Percentiles rank a stretch among this genome's conserved stretches.
Conservation (phyloP, 1,140 invertebrate species). For the Rhopalosiphum padi region DNA sequence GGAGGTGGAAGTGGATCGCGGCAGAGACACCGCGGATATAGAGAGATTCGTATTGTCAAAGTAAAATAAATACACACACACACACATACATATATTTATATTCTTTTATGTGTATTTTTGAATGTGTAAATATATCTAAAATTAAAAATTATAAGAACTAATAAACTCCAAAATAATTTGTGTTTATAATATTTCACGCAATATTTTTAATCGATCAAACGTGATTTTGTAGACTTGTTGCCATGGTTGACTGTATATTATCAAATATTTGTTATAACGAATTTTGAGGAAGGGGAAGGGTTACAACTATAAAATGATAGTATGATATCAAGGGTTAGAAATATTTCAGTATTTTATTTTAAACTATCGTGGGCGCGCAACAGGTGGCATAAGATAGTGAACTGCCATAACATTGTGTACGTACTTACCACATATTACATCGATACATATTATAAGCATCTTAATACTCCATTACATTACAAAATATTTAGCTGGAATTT, state of each 20-base stretch:
- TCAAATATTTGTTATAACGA: not conserved
- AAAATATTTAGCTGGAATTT: not conserved
- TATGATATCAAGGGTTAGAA: not conserved
- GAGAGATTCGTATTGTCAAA: not conserved
- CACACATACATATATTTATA: not conserved
- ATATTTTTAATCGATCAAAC: not conserved
- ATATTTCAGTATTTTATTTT: not conserved
- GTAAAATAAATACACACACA: too few species aligned
- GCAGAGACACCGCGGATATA: rapidly evolving
- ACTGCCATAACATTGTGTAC: not conserved
- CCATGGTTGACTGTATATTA: not conserved
- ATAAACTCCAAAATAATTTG: not conserved
- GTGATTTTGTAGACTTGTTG: not conserved
- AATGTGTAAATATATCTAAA: not conserved
- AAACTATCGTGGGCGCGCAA: not conserved
- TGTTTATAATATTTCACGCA: not conserved
- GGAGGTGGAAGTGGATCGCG: not conserved
- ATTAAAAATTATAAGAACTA: not conserved
- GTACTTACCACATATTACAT: too few species aligned
- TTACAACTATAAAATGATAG: not conserved
- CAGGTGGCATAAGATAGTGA: not conserved
- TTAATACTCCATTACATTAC: not conserved
- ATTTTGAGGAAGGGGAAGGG: too few species aligned
- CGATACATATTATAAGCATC: not conserved
- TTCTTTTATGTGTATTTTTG: not conserved